A percentile compares a stretch with the other conserved stretches of the same genome.
Conservation (phyloP, 2,113 vertebrate species). For the Trinectes maculatus region DNA sequence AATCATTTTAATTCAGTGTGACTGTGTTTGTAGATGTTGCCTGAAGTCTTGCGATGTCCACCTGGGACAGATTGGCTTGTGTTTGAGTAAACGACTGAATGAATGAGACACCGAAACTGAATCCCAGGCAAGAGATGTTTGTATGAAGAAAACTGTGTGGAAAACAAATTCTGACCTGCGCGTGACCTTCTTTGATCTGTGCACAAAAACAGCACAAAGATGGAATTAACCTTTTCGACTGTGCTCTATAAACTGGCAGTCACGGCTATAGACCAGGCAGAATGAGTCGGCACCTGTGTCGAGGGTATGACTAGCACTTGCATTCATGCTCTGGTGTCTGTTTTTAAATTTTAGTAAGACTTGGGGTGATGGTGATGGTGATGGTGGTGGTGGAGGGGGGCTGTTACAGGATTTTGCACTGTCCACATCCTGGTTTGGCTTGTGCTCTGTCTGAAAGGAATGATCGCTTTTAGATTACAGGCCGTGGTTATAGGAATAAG, state of each 20-base stretch:
- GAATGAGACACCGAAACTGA: background rate
- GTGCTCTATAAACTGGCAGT: background rate
- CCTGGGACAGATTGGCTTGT: background rate
- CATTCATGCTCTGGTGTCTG: background rate
- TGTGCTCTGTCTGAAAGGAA: slow-evolving; percentile 27
- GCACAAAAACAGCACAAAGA: background rate
- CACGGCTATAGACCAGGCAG: background rate
- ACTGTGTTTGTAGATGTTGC: slow-evolving; percentile 3
- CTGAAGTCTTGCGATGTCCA: background rate
- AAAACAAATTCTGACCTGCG: background rate
- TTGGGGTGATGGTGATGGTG: background rate
- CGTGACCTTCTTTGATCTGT: background rate
- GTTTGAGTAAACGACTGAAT: background rate
- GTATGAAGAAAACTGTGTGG: background rate
- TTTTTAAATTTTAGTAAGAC: background rate
- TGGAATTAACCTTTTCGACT: background rate
- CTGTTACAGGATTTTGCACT: background rate
- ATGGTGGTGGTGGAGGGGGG: no score
- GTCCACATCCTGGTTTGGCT: slow-evolving; percentile 17
- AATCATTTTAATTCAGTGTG: slow-evolving; percentile 8
- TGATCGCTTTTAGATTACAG: slow-evolving; percentile 26
- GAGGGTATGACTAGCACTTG: background rate
- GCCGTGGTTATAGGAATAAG: slow-evolving; percentile 34
- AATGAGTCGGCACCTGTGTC: background rate
- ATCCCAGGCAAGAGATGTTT: background rate